Percentiles rank a stretch among this genome's conserved stretches.
phyloP scores from a whole-genome alignment of 1,140 invertebrate genomes.

The Brachionus plicatilis region DNA sequence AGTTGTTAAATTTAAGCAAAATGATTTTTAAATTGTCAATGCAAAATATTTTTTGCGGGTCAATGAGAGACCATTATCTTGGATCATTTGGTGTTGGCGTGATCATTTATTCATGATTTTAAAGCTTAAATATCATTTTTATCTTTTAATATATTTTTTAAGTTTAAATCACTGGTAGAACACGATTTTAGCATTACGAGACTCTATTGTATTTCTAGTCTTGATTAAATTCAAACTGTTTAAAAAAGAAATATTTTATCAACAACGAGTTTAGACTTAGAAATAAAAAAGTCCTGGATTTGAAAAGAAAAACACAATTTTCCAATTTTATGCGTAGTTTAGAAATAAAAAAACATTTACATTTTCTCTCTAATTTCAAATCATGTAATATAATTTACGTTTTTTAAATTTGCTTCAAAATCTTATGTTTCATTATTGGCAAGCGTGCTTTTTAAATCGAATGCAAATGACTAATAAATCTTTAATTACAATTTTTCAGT shows the following conservation, averaged over 20 bases:
- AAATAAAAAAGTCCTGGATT: conserved; percentile 11
- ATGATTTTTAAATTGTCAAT: neutral
- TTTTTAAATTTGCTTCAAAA: neutral
- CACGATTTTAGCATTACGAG: conserved; percentile 4
- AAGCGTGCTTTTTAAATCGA: neutral
- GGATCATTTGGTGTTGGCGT: neutral
- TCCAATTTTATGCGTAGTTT: conserved; percentile 4
- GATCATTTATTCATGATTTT: neutral
- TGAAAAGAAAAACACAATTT: neutral
- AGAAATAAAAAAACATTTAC: neutral
- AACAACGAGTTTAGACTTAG: neutral
- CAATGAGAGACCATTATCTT: neutral
- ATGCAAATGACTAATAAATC: neutral
- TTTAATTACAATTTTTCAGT: neutral
- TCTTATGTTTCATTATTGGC: neutral
- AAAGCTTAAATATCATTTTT: neutral
- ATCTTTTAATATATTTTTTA: neutral
- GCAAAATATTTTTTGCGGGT: neutral
- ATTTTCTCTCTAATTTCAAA: neutral
- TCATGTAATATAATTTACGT: neutral
- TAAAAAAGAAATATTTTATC: conserved; percentile 1
- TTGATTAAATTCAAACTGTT: neutral
- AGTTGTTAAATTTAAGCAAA: neutral
- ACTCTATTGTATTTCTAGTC: neutral
- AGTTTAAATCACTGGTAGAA: neutral